Conservation (phyloP, 1,140 invertebrate genomes). For the Grapholita molesta region DNA sequence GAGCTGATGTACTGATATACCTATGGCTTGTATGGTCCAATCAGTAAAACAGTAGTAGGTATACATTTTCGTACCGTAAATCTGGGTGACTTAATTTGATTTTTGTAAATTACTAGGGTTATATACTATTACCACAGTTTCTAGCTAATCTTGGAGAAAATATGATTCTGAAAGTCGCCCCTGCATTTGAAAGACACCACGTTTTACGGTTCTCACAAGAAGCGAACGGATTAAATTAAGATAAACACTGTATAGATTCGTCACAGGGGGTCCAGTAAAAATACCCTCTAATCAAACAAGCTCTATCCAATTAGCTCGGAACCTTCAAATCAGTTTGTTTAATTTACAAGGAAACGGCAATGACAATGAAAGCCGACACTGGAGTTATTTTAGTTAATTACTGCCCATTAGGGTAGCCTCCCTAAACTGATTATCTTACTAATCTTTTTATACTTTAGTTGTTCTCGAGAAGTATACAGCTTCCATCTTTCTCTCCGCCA, state of each 20-base stretch:
- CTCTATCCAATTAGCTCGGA: background rate
- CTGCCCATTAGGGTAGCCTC: background rate
- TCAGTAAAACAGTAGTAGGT: too few species aligned
- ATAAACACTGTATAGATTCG: background rate
- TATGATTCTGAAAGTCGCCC: background rate
- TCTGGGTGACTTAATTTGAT: too few species aligned
- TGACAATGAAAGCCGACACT: conserved; percentile 9
- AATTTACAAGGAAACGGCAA: background rate
- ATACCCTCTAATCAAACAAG: background rate
- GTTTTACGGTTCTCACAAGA: too few species aligned
- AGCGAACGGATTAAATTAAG: background rate
- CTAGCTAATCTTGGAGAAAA: too few species aligned
- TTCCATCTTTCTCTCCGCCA: conserved; percentile 3
- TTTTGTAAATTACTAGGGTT: too few species aligned
- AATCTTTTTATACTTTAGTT: conserved; percentile 9
- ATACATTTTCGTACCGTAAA: too few species aligned
- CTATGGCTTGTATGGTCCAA: too few species aligned
- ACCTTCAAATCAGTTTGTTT: background rate
- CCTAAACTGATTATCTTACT: conserved; percentile 10
- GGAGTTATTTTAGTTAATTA: conserved; percentile 7
- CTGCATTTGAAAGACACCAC: too few species aligned
- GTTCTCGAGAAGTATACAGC: background rate
- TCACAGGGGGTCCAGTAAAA: background rate
- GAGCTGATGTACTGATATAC: too few species aligned
- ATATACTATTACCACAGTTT: too few species aligned